Evolutionary conservation across 2,113 vertebrate genomes (phyloP).

Genomic region (Coreoperca whiteheadi): DNA sequence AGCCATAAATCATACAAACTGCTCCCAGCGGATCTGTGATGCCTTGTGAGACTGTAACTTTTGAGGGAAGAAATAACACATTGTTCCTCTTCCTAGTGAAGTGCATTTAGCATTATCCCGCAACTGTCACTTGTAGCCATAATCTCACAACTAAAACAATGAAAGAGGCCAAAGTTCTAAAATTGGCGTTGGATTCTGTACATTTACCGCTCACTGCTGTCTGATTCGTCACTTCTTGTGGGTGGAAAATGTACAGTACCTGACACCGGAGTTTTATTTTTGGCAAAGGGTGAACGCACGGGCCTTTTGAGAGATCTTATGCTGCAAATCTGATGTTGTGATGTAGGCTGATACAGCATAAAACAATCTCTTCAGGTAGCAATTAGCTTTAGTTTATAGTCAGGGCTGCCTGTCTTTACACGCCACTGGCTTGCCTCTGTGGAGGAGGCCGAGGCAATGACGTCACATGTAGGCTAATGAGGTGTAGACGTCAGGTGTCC

Average conservation of each 20-base stretch:
- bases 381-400: background rate
- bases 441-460: background rate
- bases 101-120: background rate
- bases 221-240: constrained; percentile 63
- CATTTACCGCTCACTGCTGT: background rate
- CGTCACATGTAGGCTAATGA: background rate
- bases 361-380: background rate
- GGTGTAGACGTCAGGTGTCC: background rate
- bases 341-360: constrained; percentile 28
- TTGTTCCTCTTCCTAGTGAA: background rate
- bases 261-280: constrained; percentile 65
- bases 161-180: background rate
- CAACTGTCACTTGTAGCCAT: background rate
- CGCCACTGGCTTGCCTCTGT: background rate
- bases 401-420: background rate
- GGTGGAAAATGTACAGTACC: constrained; percentile 54
- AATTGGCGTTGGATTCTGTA: background rate
- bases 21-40: constrained; percentile 19
- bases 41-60: background rate
- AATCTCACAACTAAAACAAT: background rate
- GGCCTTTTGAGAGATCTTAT: constrained; percentile 40
- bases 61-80: background rate
- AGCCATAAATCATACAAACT: constrained; percentile 11
- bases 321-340: constrained; percentile 40
- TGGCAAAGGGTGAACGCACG: constrained; percentile 30